A percentile compares a stretch with the other conserved stretches of the same genome.
Conservation (phyloP, 2,113 vertebrate species). For the Trichomycterus rosablanca region DNA sequence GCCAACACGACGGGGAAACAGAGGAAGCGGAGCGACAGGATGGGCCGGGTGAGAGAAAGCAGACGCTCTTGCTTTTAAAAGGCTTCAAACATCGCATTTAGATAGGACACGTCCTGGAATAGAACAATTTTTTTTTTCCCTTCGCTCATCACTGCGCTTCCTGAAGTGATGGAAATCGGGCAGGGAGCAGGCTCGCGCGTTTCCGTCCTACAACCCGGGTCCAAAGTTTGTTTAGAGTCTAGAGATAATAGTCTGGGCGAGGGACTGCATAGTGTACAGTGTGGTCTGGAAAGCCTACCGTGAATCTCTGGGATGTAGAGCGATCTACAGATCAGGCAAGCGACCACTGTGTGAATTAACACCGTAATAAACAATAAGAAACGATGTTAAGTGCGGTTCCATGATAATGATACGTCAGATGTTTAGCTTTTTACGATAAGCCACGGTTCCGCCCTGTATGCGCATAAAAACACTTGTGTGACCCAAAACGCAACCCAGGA, state of each 20-base stretch:
- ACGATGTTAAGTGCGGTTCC: conserved; percentile 32
- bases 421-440: conserved; percentile 36
- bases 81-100: conserved; percentile 36
- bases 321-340: conserved; percentile 34
- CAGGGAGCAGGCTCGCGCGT: conserved; percentile 3
- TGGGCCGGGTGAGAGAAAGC: conserved; percentile 31
- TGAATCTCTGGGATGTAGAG: background rate
- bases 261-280: conserved; percentile 23
- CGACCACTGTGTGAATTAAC: conserved; percentile 35
- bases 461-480: conserved; percentile 5
- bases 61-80: conserved; percentile 41
- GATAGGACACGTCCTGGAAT: conserved; percentile 45
- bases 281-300: conserved; percentile 24
- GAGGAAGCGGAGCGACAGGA: conserved; percentile 35
- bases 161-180: conserved; percentile 33
- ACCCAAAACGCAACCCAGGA: too few species aligned
- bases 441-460: conserved; percentile 2
- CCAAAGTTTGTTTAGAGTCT: background rate
- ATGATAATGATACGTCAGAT: too few species aligned
- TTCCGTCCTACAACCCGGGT: background rate
- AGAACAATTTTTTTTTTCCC: conserved; percentile 37
- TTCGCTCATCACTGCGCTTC: conserved; percentile 34
- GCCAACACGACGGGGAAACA: background rate
- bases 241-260: conserved; percentile 29
- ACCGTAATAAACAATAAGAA: conserved; percentile 38